Percentiles rank a stretch among this genome's conserved stretches.
Conservation (phyloP, 2,113 vertebrate species). For the Tychaedon coryphoeus region DNA sequence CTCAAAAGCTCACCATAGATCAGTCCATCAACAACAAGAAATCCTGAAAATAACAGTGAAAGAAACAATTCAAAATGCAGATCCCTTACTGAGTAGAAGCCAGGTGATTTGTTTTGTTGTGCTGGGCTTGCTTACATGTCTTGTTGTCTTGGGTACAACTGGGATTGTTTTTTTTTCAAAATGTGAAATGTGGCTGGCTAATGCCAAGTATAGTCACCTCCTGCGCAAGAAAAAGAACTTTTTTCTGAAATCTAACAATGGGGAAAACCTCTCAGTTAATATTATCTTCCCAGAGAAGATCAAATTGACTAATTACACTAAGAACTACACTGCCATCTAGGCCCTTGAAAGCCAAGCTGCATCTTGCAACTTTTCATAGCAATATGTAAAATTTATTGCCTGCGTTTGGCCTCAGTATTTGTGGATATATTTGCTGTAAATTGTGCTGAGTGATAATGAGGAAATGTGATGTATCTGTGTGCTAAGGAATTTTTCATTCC, state of each 20-base stretch:
- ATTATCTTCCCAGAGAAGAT: conserved; percentile 92
- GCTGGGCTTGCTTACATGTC: conserved; percentile 89
- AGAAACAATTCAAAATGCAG: conserved; percentile 79
- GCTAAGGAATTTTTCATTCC: neutral
- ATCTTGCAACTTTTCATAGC: neutral
- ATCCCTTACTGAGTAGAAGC: conserved; percentile 82
- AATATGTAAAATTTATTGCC: conserved; percentile 12
- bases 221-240: conserved; percentile 86
- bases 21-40: conserved; percentile 76
- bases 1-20: conserved; percentile 80
- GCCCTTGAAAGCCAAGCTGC: neutral
- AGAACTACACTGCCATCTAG: conserved; percentile 84
- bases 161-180: conserved; percentile 90
- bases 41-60: conserved; percentile 90
- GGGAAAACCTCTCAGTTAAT: conserved; percentile 85
- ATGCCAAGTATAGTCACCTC: conserved; percentile 83
- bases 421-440: neutral
- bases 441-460: conserved; percentile 13
- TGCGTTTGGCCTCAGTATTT: conserved; percentile 3
- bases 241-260: conserved; percentile 76
- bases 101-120: conserved; percentile 92
- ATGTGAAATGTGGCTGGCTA: conserved; percentile 89
- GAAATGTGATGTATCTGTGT: neutral
- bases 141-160: conserved; percentile 88
- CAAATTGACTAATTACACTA: conserved; percentile 82